Conservation (phyloP, 2,888 invertebrate genomes). For the Penaeus monodon region DNA sequence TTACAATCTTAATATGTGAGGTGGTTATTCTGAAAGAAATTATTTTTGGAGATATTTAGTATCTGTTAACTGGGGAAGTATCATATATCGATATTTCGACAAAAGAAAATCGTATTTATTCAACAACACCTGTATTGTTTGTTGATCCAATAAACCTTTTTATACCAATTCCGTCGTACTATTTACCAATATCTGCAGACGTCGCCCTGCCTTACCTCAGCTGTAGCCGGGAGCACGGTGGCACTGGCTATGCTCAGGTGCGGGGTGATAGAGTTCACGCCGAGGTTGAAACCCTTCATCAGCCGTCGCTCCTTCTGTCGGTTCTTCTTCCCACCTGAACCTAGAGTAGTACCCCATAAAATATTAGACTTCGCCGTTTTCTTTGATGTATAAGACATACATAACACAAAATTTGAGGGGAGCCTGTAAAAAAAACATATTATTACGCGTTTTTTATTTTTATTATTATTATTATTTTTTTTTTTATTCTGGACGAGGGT, state of each 20-base stretch:
- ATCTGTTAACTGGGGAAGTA: slow-evolving; percentile 31
- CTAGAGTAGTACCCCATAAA: slow-evolving; percentile 70
- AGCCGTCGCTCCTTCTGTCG: slow-evolving; percentile 91
- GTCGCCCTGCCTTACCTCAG: slow-evolving; percentile 45
- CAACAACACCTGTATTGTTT: slow-evolving; percentile 4
- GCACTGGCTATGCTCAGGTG: slow-evolving; percentile 46
- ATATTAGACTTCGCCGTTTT: too few species aligned
- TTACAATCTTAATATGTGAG: slow-evolving; percentile 61
- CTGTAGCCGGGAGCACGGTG: slow-evolving; percentile 42
- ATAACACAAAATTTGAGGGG: background rate
- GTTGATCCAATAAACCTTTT: slow-evolving; percentile 13
- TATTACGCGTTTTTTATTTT: too few species aligned
- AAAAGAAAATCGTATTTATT: slow-evolving; percentile 11
- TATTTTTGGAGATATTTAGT: slow-evolving; percentile 57
- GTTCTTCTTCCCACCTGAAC: slow-evolving; percentile 92
- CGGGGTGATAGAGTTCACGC: slow-evolving; percentile 47
- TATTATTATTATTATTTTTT: too few species aligned
- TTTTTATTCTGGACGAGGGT: too few species aligned
- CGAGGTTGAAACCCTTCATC: slow-evolving; percentile 95
- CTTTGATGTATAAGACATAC: background rate
- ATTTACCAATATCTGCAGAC: slow-evolving; percentile 21
- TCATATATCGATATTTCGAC: slow-evolving; percentile 40
- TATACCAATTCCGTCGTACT: slow-evolving; percentile 21
- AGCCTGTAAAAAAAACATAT: background rate
- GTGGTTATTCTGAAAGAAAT: slow-evolving; percentile 62